These are phyloP conservation scores for Hydropsyche tenuis DNA, from an alignment of 1,140 invertebrate genomes.

Conservation along the genomic window DNA sequence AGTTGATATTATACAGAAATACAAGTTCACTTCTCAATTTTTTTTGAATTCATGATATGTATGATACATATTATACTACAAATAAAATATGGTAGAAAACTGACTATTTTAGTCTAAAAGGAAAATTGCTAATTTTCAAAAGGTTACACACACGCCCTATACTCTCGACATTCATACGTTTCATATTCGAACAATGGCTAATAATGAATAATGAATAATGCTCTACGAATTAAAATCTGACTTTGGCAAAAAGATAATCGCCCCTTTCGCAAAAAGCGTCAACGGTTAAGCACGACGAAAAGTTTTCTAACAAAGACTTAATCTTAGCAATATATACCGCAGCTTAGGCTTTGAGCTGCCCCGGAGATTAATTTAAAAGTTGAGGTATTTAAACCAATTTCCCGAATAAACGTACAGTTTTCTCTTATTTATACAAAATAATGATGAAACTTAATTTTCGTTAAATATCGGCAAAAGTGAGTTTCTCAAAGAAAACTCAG, in stretches of 20 bases:
- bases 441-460: background rate
- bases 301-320: constrained; percentile 22
- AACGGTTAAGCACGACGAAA: constrained; percentile 19
- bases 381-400: constrained; percentile 21
- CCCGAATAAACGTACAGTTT: constrained; percentile 12
- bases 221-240: constrained; percentile 4
- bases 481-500: background rate
- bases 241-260: constrained; percentile 6
- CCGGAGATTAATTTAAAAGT: constrained; percentile 23
- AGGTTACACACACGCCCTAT: no score
- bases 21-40: no score
- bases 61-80: no score
- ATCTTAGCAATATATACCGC: constrained; percentile 23
- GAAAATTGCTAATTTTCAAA: no score
- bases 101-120: background rate
- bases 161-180: no score
- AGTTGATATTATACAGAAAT: no score
- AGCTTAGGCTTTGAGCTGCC: constrained; percentile 11
- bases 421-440: constrained; percentile 9
- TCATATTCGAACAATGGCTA: no score
- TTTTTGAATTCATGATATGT: no score
- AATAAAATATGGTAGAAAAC: background rate
- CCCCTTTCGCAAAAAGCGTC: constrained; percentile 20
- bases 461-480: background rate
- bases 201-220: background rate